A percentile compares a stretch with the other conserved stretches of the same genome.
Conservation (phyloP, 2,797 vertebrate species). For the Silurus aristotelis region DNA sequence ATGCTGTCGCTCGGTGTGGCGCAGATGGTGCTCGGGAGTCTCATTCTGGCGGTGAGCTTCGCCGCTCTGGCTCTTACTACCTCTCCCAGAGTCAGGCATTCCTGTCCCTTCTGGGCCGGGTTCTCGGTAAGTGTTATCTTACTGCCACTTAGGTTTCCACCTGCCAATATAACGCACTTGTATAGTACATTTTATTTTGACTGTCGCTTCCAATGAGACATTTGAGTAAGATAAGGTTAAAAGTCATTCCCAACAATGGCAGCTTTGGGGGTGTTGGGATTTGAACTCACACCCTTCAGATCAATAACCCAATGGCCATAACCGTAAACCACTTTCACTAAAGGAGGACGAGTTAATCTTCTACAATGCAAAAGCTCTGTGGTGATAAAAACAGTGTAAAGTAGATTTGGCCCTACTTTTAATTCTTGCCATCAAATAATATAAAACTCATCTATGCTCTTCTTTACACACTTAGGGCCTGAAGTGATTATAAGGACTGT, state of each 20-base stretch:
- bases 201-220: neutral
- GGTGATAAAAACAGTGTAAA: neutral
- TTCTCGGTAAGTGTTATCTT: slow-evolving; percentile 88
- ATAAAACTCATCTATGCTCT: neutral
- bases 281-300: slow-evolving; percentile 8
- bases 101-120: slow-evolving; percentile 97
- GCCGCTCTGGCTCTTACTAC: slow-evolving; percentile 95
- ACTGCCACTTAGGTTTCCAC: neutral
- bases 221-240: neutral
- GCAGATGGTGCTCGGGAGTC: slow-evolving; percentile 95
- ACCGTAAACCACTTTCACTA: neutral
- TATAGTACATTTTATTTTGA: neutral
- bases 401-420: neutral
- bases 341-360: neutral
- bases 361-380: neutral
- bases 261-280: neutral
- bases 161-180: neutral
- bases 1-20: slow-evolving; percentile 93
- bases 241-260: neutral
- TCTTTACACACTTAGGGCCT: neutral
- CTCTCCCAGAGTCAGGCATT: slow-evolving; percentile 92
- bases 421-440: neutral
- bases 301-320: neutral
- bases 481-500: neutral
- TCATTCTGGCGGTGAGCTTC: slow-evolving; percentile 96